Conservation (phyloP, 1,140 invertebrate species). For the Dryas iulia region DNA sequence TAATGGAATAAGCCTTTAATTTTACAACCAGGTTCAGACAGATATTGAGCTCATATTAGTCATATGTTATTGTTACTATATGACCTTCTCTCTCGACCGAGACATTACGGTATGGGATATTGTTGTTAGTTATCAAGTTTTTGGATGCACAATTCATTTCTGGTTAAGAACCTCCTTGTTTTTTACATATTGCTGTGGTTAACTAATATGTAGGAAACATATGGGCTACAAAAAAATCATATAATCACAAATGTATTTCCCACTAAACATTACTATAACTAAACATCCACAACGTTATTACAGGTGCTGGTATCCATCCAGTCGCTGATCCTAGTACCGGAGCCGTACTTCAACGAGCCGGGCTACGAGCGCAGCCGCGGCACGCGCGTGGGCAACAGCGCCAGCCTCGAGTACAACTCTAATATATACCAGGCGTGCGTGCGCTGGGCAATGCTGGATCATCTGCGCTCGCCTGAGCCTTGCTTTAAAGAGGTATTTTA, state of each 20-base stretch:
- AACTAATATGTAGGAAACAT: too few species aligned
- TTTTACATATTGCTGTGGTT: too few species aligned
- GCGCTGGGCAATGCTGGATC: conserved; percentile 97
- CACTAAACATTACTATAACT: too few species aligned
- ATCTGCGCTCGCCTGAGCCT: conserved; percentile 93
- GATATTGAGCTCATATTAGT: too few species aligned
- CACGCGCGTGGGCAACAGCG: conserved; percentile 92
- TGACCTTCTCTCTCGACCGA: neutral
- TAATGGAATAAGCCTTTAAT: too few species aligned
- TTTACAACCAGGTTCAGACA: too few species aligned
- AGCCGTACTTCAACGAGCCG: conserved; percentile 99
- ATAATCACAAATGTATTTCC: too few species aligned
- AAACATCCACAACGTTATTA: neutral
- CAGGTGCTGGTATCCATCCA: conserved; percentile 97
- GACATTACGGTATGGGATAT: too few species aligned
- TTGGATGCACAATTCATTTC: too few species aligned
- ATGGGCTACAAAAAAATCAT: too few species aligned
- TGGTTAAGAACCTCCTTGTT: too few species aligned
- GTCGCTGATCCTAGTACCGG: conserved; percentile 95
- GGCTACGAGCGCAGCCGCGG: conserved; percentile 96
- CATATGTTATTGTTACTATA: neutral
- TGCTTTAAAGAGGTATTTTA: conserved; percentile 96
- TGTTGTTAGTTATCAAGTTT: too few species aligned
- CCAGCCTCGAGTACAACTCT: conserved; percentile 95
- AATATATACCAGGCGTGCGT: conserved; percentile 97